Percentiles rank a stretch among this genome's conserved stretches.
Conservation (phyloP, 2,113 vertebrate species). For the Spea bombifrons region DNA sequence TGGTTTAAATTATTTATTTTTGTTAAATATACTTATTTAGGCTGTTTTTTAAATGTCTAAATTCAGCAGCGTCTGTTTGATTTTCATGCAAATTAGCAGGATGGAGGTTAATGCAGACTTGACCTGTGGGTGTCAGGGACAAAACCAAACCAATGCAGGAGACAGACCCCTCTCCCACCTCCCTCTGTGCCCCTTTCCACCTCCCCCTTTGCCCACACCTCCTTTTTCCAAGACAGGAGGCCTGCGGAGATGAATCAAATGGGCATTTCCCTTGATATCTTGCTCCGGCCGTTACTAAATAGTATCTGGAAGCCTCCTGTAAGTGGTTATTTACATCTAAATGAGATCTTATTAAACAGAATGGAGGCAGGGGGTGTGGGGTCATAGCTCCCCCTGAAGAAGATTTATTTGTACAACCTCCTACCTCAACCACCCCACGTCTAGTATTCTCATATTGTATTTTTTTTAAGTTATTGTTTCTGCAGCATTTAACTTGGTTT, state of each 20-base stretch:
- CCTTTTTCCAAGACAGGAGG: conserved; percentile 26
- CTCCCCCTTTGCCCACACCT: not conserved
- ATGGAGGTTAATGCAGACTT: conserved; percentile 48
- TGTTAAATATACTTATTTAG: conserved; percentile 11
- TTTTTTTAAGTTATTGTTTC: not conserved
- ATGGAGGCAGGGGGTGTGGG: conserved; percentile 15
- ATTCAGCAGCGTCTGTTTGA: conserved; percentile 39
- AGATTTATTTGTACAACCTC: conserved; percentile 26
- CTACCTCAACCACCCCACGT: not conserved
- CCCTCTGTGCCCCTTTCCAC: not conserved
- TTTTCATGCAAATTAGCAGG: conserved; percentile 54
- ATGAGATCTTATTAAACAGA: conserved; percentile 39
- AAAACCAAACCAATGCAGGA: conserved; percentile 35
- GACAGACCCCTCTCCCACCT: conserved; percentile 1
- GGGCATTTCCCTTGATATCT: conserved; percentile 37
- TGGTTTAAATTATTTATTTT: conserved; percentile 2
- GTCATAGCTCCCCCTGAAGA: conserved; percentile 6
- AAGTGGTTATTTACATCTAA: conserved; percentile 45
- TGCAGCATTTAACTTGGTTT: not conserved
- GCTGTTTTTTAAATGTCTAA: not conserved
- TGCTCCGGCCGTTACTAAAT: conserved; percentile 21
- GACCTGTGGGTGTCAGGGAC: conserved; percentile 37
- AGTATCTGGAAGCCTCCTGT: conserved; percentile 21
- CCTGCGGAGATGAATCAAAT: conserved; percentile 43
- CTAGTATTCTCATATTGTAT: not conserved